A percentile compares a stretch with the other conserved stretches of the same genome.
These are phyloP conservation scores for Protophormia terraenovae DNA, from an alignment of 2,888 invertebrate species.

Conservation along the genomic window DNA sequence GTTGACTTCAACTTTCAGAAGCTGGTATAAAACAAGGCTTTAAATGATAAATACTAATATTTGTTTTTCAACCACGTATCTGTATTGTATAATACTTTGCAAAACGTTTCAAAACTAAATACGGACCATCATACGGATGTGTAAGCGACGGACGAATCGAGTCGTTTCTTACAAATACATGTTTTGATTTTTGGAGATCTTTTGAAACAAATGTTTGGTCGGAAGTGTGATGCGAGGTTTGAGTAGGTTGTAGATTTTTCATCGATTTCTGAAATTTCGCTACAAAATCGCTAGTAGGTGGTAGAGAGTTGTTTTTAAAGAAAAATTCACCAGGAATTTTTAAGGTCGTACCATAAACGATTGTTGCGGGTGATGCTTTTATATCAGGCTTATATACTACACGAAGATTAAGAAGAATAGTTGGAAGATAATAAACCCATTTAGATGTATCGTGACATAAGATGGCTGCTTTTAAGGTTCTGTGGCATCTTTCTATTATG, in stretches of 20 bases:
- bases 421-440: not conserved
- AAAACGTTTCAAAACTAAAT: constrained; percentile 2
- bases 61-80: not conserved
- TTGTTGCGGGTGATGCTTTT: not conserved
- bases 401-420: not conserved
- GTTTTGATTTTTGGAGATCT: too few species aligned
- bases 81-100: constrained; percentile 36
- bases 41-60: constrained; percentile 28
- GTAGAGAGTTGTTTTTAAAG: not conserved
- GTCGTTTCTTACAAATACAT: constrained; percentile 57
- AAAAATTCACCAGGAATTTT: not conserved
- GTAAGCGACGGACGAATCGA: constrained; percentile 28
- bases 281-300: not conserved
- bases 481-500: constrained; percentile 1
- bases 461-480: not conserved
- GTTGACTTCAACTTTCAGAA: not conserved
- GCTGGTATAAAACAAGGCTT: constrained; percentile 17
- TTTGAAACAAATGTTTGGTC: not conserved
- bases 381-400: not conserved
- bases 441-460: not conserved
- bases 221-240: constrained; percentile 18
- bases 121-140: constrained; percentile 57
- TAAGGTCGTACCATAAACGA: not conserved
- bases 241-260: not conserved
- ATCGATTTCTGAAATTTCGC: not conserved